Base-by-base conservation (phyloP, 2,797 vertebrate species). In the Vespertilio murinus region DNA sequence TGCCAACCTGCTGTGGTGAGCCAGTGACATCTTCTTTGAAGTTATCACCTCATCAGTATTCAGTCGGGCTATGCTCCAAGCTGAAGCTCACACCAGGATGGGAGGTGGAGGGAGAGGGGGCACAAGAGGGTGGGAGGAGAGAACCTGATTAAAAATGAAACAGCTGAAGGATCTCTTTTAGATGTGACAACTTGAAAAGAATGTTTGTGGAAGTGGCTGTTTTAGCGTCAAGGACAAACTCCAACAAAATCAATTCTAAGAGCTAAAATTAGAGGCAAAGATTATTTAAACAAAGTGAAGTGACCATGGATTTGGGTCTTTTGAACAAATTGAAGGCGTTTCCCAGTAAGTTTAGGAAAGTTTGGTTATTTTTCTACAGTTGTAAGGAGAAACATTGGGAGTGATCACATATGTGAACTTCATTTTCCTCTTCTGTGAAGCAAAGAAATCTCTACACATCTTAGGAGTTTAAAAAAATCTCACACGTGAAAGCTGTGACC, bases 101-200 rank as follows among this genome's bases (percentile, higher is more conserved):
- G 71, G 56, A 65, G 17, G 16, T 10, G 17, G 54, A 30, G 88
- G 83, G n/a, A n/a, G n/a, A n/a, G n/a, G 2, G 81, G 71, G 42
- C 42, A 42, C 42, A 3, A n/a, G n/a, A n/a, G 56, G 69, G 16
- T 8, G 30, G 8, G 52, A 30, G 88, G 75, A 17, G 20, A 54
- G 65, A 65, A 83, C 40, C 86, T 73, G 71, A 65, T 78, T 56
- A 13, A 69, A 87, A 96, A 87, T 84, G 86, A 85, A 90, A 88
- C 4, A 47, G 38, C 64, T 65, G 38, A 91, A 83, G 75, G 71
- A n/a, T 20, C 67, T 79, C 75, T 59, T 92, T 91, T 54, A 56
- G 52, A 92, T 69, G 82, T 83, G 79, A 94, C 85, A 83, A 33
- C 42, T n/a, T 67, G 71, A 61, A 94, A 96, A 91, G 83, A 69